Base-by-base conservation (phyloP, 2,888 invertebrate genomes). In the Anthrax anthrax region DNA sequence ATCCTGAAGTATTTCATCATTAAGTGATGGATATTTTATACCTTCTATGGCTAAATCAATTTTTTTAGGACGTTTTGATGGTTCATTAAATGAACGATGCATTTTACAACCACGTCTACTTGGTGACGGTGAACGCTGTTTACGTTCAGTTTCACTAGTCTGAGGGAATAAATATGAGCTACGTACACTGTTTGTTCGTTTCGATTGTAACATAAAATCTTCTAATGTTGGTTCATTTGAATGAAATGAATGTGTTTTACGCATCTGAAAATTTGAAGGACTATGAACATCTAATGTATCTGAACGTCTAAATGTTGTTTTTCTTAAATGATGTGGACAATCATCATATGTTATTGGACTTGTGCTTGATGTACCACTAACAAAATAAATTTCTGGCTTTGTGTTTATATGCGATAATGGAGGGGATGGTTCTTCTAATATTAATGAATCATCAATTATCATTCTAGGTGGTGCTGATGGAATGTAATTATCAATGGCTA, bases 181-280 rank as follows among this genome's bases (percentile, higher is more conserved):
- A 16, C 69, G 59, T 44, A 67, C 66, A 42, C 67, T 69, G 48
- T 64, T 69, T 34, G 65, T 65, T 51, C 69, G 64, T 3, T 65
- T 59, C 4, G 51, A 47, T 34, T 49, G 37, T 18, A 48, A 44
- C 18, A 47, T 45, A 18, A 52, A 52, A 48, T 51, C 49, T 48
- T 64, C 65, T 58, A 64, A 56, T 47, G 62, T 57, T 49, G 60
- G 58, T 50, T 67, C 69, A 54, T 67, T 65, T 19, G 65, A 61
- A 56, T 68, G 69, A 57, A 69, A 68, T 48, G 68, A 69, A 52
- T 67, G 65, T 53, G 69, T 67, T 55, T 68, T 68, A 56, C 68
- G 62, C 60, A 68, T 63, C 61, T 66, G 64, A 58, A 65, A 67
- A 59, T 59, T 61, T 58, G 65, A 62, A 59, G 63, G 60, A 54